A percentile compares a stretch with the other conserved stretches of the same genome.
These are phyloP conservation scores for Pelecanoides urinatrix DNA, from an alignment of 2,113 vertebrate genomes.

Conservation along the genomic window DNA sequence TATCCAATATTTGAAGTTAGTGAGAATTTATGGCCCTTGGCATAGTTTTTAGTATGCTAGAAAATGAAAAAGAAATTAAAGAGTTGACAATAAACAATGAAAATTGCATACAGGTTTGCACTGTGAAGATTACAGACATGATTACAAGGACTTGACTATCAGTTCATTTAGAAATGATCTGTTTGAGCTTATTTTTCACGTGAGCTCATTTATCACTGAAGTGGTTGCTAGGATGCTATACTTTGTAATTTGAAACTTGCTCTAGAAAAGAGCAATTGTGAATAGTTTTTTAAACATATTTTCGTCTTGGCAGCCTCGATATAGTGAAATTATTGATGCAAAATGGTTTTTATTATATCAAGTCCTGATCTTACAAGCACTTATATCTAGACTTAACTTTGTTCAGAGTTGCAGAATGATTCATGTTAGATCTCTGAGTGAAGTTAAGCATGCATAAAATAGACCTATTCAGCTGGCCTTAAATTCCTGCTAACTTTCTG, in stretches of 20 bases:
- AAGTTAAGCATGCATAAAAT: neutral
- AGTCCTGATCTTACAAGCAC: neutral
- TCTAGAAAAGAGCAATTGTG: neutral
- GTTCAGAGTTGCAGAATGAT: neutral
- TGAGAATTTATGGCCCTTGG: neutral
- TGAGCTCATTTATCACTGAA: neutral
- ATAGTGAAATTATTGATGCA: neutral
- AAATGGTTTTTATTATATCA: neutral
- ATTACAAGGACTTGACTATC: neutral
- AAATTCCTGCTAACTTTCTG: neutral
- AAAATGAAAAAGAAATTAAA: neutral
- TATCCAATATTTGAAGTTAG: neutral
- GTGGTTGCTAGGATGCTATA: neutral
- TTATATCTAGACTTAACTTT: neutral
- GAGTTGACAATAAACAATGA: neutral
- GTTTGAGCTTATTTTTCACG: neutral
- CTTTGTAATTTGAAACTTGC: constrained; percentile 22
- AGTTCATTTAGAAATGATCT: neutral
- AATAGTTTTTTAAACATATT: neutral
- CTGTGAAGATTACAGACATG: neutral
- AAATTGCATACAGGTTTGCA: neutral
- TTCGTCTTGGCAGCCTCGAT: neutral
- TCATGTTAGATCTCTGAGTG: neutral
- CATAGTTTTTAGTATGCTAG: neutral
- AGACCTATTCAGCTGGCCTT: neutral